Base-by-base conservation (phyloP, 2,888 invertebrate genomes). In the Chloroclysta siterata region DNA sequence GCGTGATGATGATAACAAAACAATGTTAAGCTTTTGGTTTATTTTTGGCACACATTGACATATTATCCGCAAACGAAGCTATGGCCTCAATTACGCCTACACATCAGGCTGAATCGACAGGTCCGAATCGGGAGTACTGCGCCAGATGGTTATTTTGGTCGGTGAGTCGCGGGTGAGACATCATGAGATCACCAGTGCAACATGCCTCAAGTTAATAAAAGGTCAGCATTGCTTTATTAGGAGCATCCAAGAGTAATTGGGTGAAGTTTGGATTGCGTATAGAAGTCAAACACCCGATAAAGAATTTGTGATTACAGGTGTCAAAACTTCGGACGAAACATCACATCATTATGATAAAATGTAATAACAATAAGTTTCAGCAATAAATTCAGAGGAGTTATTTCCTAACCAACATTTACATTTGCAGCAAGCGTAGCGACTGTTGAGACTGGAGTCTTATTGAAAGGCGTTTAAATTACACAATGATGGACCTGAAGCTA, bases 101-200 rank as follows among this genome's bases (percentile, higher is more conserved):
- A 65, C 60, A 65, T 79, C 76, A 80, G 81, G 73, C 68, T 50
- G 67, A 71, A 69, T 76, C 76, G 74, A 74, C 77, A 76, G 77
- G 76, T 79, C 84, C 82, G 77, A 78, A 84, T 82, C 77, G 77
- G 84, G 82, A 83, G 74, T 75, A 63, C 59, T 80, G 81, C 80
- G 81, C 79, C 81, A 83, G 81, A 77, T 72, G 81, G 82, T 82
- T 90, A 91, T 90, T 91, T 90, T 78, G 70, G 90, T 85, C 82
- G 74, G 77, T 91, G 90, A 90, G 85, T 87, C 79, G 83, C 33
- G 69, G 73, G 72, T 77, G 85, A 83, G 81, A 80, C 83, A 79
- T 81, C 84, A 78, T 90, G 90, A 90, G 89, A 89, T 91, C 90
- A 90, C 85, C 88, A 81, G 62, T 55, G 60, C 64, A 59, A 46